phyloP scores from a whole-genome alignment of 2,113 vertebrate species.

The Dermatemys mawii region DNA sequence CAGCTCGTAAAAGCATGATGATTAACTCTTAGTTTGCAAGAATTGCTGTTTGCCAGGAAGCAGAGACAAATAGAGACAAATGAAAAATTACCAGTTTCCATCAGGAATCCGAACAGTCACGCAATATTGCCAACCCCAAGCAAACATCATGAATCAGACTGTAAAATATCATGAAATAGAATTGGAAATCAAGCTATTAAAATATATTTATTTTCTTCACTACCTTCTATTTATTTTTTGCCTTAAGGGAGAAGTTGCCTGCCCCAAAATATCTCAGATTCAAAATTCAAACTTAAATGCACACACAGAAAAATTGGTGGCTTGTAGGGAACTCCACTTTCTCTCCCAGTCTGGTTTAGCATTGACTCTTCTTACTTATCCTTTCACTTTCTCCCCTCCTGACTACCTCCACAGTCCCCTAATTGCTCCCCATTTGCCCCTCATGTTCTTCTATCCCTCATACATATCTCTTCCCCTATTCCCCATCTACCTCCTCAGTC shows the following conservation, averaged over 20 bases:
- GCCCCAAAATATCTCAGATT: not conserved
- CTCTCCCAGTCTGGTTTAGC: not conserved
- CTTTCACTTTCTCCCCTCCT: not conserved
- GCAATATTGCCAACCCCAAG: not conserved
- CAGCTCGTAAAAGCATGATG: not conserved
- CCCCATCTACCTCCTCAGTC: not conserved
- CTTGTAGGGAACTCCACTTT: not conserved
- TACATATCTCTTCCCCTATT: not conserved
- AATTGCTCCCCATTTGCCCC: too few species aligned
- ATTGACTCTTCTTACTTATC: not conserved
- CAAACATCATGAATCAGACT: not conserved
- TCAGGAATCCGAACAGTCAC: not conserved
- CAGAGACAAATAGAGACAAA: conserved; percentile 56
- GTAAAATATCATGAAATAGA: not conserved
- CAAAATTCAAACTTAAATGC: not conserved
- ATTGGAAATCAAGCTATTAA: not conserved
- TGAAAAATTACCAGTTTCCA: not conserved
- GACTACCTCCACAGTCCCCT: not conserved
- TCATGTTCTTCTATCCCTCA: not conserved
- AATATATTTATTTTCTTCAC: not conserved
- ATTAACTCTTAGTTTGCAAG: conserved; percentile 41
- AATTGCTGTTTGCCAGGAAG: conserved; percentile 16
- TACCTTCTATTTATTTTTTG: not conserved
- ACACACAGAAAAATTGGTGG: not conserved
- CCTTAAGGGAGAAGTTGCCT: not conserved